A percentile compares a stretch with the other conserved stretches of the same genome.
phyloP scores from a whole-genome alignment of 2,797 vertebrate genomes.

The Rhinatrema bivittatum region DNA sequence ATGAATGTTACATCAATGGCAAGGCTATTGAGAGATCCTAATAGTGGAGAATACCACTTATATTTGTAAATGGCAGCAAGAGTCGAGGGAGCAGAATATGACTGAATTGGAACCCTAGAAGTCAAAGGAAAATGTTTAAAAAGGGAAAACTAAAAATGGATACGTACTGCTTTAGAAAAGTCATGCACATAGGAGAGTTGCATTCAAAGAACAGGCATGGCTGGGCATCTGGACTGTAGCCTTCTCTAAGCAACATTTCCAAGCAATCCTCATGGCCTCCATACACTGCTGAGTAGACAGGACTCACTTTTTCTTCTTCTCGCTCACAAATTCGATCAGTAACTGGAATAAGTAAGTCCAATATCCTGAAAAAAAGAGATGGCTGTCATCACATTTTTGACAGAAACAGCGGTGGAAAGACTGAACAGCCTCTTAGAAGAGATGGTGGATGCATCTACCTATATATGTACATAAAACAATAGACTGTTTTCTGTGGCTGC shows the following conservation, averaged over 20 bases:
- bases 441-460: no score
- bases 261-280: conserved; percentile 50
- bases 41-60: no score
- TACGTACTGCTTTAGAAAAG: conserved; percentile 55
- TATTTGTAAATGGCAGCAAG: no score
- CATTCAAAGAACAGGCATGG: conserved; percentile 57
- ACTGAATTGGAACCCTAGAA: no score
- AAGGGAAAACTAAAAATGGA: background rate
- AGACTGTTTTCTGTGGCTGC: no score
- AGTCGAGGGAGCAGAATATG: no score
- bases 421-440: no score
- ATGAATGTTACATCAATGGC: no score
- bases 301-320: conserved; percentile 71
- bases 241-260: conserved; percentile 59
- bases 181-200: conserved; percentile 63
- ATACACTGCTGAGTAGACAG: conserved; percentile 76
- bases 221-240: conserved; percentile 82
- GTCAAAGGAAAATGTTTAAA: no score
- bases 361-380: conserved; percentile 51
- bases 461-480: no score
- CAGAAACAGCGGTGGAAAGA: no score
- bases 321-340: conserved; percentile 68
- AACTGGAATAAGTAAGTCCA: conserved; percentile 65
- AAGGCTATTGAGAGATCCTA: no score
- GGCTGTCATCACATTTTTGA: background rate